Base-by-base conservation (phyloP, 2,797 vertebrate genomes). In the Lepus townsendii region DNA sequence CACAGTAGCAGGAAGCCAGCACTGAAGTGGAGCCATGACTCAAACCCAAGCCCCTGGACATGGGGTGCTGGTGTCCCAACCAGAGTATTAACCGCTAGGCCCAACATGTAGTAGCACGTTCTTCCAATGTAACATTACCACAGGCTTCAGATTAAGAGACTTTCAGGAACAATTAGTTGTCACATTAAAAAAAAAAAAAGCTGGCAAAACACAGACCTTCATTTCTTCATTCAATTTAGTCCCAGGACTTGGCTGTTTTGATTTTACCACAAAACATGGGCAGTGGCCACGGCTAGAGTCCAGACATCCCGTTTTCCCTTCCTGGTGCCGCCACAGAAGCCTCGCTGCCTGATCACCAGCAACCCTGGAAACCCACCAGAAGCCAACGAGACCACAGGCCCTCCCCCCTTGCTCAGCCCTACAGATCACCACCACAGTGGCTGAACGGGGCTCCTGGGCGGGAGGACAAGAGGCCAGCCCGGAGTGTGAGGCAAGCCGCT, bases 311-410 rank as follows among this genome's bases (percentile, higher is more conserved):
- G 47, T 22, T 82, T 63, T 91, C 78, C 54, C 32, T 62, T 86
- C 54, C 24, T 3, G 68, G 38, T n/a, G 54, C 32, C 9, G 52
- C n/a, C n/a, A 50, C 2, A 54, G 3, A 73, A 83, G 69, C 7
- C 60, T 87, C n/a, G 27, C 0, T 73, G 77, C 42, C 72, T 82
- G 72, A 63, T 72, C 57, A 77, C 26, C 47, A 76, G n/a, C 72
- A 89, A 80, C n/a, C 80, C 76, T 87, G 10, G 12, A 69, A 80
- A 93, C 92, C 57, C 47, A 85, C 26, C 42, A 86, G 75, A 93
- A 93, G 63, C 24, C 50, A 78, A 63, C 0, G 72, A 68, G 47
- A 84, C 11, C 60, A 86, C 2, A 35, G 20, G 19, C 42, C 57
- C 60, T 83, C 78, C 80, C 75, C 79, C 57, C 50, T 1, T 94